Evolutionary conservation across 2,797 vertebrate species (phyloP).

Genomic region (Enteromius viviparus): DNA sequence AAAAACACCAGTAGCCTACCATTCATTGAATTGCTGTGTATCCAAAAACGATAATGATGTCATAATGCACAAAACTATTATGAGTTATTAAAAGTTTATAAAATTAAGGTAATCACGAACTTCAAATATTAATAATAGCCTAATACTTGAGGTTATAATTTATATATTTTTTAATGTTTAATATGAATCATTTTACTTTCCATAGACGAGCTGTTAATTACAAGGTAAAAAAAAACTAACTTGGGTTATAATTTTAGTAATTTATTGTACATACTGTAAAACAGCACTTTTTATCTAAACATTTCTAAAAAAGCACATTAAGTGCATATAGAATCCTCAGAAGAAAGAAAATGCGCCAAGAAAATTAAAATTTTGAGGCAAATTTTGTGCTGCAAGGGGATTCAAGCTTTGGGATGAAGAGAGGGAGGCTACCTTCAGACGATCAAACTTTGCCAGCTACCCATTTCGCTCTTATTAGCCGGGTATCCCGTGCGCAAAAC

Average conservation of each 20-base stretch:
- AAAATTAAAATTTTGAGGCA: constrained; percentile 18
- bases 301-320: neutral
- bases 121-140: neutral
- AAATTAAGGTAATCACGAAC: neutral
- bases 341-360: neutral
- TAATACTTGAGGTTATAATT: neutral
- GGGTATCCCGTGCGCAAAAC: constrained; percentile 65
- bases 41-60: neutral
- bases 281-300: neutral
- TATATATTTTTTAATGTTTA: neutral
- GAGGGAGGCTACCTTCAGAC: neutral
- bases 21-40: neutral
- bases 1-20: neutral
- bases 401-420: neutral
- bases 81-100: too few relatives aligned
- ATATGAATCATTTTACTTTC: neutral
- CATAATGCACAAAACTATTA: neutral
- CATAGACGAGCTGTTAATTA: neutral
- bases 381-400: neutral
- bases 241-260: neutral
- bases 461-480: constrained; percentile 18
- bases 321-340: neutral
- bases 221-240: neutral
- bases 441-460: constrained; percentile 33
- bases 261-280: neutral